Base-by-base conservation (phyloP, 2,113 vertebrate genomes). In the Cettia cetti region DNA sequence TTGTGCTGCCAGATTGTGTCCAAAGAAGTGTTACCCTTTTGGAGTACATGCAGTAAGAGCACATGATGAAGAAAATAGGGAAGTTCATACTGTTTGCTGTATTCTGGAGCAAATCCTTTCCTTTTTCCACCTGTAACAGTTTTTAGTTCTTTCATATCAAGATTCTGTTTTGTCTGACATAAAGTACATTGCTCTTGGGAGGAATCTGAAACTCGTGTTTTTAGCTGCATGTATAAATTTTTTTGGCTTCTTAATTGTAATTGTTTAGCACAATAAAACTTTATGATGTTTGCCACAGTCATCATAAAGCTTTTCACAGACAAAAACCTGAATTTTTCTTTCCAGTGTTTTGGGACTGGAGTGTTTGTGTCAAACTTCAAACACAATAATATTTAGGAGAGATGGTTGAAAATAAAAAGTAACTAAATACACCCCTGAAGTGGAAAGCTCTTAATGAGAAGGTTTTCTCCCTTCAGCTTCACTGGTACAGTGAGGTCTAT, bases 21-120 rank as follows among this genome's bases (percentile, higher is more conserved):
- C 94, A 83, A 96, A 96, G 95, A 93, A 95, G 89, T 89, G 79
- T 88, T 96, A 86, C 90, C 92, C 94, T 86, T 95, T 85, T 49
- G 1, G 44, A 93, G 79, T 37, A 13, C 76, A 70, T 83, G 90
- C 66, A 92, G 6, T 82, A 50, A n/a, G 87, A 87, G 54, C 65
- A 82, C 70, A 18, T 27, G 39, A 80, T 63, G 14, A 39, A 35
- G 54, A 45, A 84, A 64, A 53, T 50, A 16, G 24, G 3, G 2
- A 72, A 90, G 57, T 72, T 90, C 22, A 10, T 70, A 45, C 35
- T 54, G 68, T 22, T 89, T n/a, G 22, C 82, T 4, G 0, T 77
- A 26, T 82, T 90, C 49, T 83, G 40, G 13, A 81, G 60, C 27
- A 89, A 83, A 88, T 68, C 15, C 27, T 80, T 50, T 68, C n/a